Conservation (phyloP, 2,888 invertebrate genomes). For the Arrhopalites spinosus region DNA sequence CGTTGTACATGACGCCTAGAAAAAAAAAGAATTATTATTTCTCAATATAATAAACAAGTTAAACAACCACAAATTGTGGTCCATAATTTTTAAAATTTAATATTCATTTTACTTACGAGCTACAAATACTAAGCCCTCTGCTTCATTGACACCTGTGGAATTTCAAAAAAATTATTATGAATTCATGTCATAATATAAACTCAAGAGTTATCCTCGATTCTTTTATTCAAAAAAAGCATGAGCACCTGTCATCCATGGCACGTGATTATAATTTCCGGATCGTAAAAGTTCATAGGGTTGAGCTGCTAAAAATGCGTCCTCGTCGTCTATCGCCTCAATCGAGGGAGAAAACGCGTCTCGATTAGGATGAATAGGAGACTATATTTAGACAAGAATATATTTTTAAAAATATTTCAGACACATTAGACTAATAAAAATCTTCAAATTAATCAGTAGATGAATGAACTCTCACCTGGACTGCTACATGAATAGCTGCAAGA, state of each 20-base stretch:
- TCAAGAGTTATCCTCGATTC: no score
- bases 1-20: conserved; percentile 30
- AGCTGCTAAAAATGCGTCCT: conserved; percentile 39
- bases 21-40: no score
- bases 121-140: conserved; percentile 41
- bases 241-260: conserved; percentile 47
- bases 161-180: conserved; percentile 29
- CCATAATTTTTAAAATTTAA: no score
- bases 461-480: conserved; percentile 34
- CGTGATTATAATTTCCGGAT: conserved; percentile 40
- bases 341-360: conserved; percentile 35
- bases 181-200: neutral
- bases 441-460: no score
- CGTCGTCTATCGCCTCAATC: conserved; percentile 38
- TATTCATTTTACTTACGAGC: conserved; percentile 27
- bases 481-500: conserved; percentile 19
- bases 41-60: no score
- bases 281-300: conserved; percentile 40
- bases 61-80: no score
- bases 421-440: neutral
- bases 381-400: neutral
- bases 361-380: conserved; percentile 34
- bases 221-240: neutral
- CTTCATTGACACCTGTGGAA: conserved; percentile 44
- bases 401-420: neutral